phyloP scores from a whole-genome alignment of 2,888 invertebrate genomes.

The Capitulum mitella region DNA sequence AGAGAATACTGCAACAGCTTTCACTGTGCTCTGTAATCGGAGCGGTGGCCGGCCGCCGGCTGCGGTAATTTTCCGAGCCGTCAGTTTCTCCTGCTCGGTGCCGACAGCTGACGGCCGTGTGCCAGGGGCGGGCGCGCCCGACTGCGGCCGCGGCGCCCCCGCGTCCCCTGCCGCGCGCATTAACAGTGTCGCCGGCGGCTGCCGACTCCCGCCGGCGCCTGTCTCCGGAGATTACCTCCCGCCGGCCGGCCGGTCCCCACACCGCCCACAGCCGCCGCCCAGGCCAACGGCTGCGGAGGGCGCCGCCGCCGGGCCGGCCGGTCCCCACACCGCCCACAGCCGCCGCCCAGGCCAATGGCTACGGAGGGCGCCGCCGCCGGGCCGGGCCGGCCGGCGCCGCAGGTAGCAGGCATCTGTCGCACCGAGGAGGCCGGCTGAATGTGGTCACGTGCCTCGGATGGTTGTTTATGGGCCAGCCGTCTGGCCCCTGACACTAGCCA shows the following conservation, averaged over 20 bases:
- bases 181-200: neutral
- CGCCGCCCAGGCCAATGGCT: too few relatives aligned
- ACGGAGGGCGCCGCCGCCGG: neutral
- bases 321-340: neutral
- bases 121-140: too few relatives aligned
- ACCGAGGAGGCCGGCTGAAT: neutral
- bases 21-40: too few relatives aligned
- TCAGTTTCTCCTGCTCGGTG: neutral
- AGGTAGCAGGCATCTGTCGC: neutral
- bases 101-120: too few relatives aligned
- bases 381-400: neutral
- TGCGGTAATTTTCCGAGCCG: constrained; percentile 5
- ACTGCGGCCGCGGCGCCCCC: neutral
- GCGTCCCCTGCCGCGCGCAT: neutral
- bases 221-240: too few relatives aligned
- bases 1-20: too few relatives aligned
- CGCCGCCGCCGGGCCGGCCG: neutral
- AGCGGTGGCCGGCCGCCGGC: neutral
- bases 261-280: neutral
- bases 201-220: too few relatives aligned
- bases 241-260: too few relatives aligned
- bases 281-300: neutral
- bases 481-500: neutral
- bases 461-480: neutral
- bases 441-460: neutral